Base-by-base conservation (phyloP, 1,140 invertebrate genomes). In the Drosophila takahashii region DNA sequence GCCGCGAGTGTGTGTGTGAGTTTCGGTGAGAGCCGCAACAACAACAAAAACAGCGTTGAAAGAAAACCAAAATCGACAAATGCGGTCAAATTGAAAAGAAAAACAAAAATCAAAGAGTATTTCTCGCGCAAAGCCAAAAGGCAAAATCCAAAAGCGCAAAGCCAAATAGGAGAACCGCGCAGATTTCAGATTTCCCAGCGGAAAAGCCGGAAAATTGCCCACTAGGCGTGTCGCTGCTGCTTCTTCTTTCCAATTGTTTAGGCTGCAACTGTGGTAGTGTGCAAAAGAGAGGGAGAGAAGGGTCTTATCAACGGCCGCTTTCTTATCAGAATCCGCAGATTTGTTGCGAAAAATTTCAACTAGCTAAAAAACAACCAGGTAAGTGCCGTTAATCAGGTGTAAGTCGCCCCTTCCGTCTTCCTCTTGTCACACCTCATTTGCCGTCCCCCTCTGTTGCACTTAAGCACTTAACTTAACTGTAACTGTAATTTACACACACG, bases 61-160 rank as follows among this genome's bases (percentile, higher is more conserved):
- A 71, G 36, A 73, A 74, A 86, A 78, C 78, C 81, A 54, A 86
- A 86, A 79, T 81, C 81, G 79, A 86, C 81, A 87, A 86, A 87
- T 87, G 84, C 81, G 81, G 81, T 84, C 81, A 85, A 84, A 84
- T 85, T 84, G 61, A 84, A 84, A 84, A 84, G 81, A 85, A 84
- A 75, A 79, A 83, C 67, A 79, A 71, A 67, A 80, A 45, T 50
- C 47, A 66, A 54, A 78, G 58, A 64, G 79, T 77, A 75, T 79
- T 29, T 79, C 64, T 75, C 64, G 76, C 41, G 60, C 51, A 67
- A 72, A 69, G 36, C 41, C 56, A 79, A 51, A 71, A 74, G 71
- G 64, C 64, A 77, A 60, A 60, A 27, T 53, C 61, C 52, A 75
- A 50, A 59, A 74, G 71, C 66, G 13, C 42, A 48, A 73, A 65